Conservation (phyloP, 2,797 vertebrate species). For the Tapirus indicus region DNA sequence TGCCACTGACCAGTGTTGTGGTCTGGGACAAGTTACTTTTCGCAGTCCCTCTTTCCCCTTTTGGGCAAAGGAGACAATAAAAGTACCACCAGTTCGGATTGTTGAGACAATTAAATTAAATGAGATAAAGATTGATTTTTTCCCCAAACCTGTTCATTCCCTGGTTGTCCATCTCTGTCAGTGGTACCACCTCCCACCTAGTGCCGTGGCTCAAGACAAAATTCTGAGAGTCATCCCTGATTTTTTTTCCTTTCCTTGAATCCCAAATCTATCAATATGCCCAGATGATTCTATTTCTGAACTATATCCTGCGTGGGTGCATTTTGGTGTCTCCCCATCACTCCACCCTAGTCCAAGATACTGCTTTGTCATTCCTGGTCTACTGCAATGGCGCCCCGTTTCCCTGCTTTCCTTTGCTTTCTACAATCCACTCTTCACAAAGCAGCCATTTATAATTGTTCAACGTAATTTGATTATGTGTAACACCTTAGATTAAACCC, state of each 20-base stretch:
- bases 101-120: slow-evolving; percentile 32
- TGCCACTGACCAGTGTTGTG: too few relatives aligned
- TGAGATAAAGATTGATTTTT: slow-evolving; percentile 14
- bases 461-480: neutral
- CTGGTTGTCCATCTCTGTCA: neutral
- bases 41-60: neutral
- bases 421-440: neutral
- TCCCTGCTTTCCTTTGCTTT: neutral
- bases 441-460: neutral
- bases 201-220: neutral
- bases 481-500: neutral
- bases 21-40: neutral
- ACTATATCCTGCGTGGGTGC: neutral
- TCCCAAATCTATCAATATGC: neutral
- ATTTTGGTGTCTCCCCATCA: neutral
- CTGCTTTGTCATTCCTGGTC: neutral
- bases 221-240: neutral
- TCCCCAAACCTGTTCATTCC: neutral
- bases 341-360: neutral
- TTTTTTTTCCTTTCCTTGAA: neutral
- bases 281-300: neutral
- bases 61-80: slow-evolving; percentile 37
- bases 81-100: neutral
- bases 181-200: neutral
- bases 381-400: neutral